Evolutionary conservation across 2,888 invertebrate genomes (phyloP).

Genomic region (Seira ritae): DNA sequence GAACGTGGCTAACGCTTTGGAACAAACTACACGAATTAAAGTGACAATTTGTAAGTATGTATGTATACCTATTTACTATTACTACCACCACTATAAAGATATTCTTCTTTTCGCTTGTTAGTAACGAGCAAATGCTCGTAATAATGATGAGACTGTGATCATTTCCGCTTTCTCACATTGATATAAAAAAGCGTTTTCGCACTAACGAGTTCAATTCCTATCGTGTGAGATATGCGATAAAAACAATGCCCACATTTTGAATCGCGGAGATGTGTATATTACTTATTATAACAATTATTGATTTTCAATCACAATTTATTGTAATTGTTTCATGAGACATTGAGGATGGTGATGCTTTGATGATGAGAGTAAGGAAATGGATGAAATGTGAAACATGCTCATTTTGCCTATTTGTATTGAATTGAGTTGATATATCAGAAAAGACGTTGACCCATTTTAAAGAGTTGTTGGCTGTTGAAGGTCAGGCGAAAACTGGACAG

Average conservation of each 20-base stretch:
- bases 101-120: constrained; percentile 37
- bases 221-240: neutral
- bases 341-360: too few relatives aligned
- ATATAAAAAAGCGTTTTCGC: constrained; percentile 51
- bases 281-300: neutral
- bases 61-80: too few relatives aligned
- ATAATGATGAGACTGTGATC: constrained; percentile 63
- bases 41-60: neutral
- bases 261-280: neutral
- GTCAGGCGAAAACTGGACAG: neutral
- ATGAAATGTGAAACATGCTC: too few relatives aligned
- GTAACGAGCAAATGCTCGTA: constrained; percentile 40
- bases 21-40: neutral
- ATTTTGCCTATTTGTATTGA: too few relatives aligned
- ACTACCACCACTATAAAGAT: neutral
- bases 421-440: too few relatives aligned
- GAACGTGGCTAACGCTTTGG: neutral
- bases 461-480: neutral
- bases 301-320: neutral
- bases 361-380: too few relatives aligned
- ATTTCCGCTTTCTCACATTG: constrained; percentile 73
- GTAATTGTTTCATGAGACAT: too few relatives aligned
- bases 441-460: constrained; percentile 44
- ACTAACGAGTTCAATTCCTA: constrained; percentile 1
- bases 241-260: neutral